Percentiles rank a stretch among this genome's conserved stretches.
These are phyloP conservation scores for Stegana nigrithorax DNA, from an alignment of 2,888 invertebrate genomes.

Conservation along the genomic window DNA sequence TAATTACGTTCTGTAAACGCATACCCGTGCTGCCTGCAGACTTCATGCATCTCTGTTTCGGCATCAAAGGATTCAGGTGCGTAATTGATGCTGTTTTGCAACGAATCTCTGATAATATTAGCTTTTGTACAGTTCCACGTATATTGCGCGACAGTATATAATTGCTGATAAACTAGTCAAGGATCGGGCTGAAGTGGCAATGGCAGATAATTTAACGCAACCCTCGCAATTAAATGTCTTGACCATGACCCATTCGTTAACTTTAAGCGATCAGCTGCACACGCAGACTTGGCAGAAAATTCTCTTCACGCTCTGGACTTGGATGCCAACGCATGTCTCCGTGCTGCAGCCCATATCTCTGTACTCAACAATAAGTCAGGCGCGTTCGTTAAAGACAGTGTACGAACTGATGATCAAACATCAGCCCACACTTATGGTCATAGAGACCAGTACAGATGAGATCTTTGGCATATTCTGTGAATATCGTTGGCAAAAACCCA, in stretches of 20 bases:
- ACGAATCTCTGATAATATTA: constrained; percentile 70
- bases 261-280: constrained; percentile 80
- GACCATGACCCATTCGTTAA: constrained; percentile 90
- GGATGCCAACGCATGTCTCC: constrained; percentile 1
- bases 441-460: constrained; percentile 4
- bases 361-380: not conserved
- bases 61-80: constrained; percentile 88
- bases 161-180: constrained; percentile 78
- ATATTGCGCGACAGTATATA: constrained; percentile 74
- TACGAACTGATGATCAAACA: not conserved
- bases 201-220: constrained; percentile 87
- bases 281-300: constrained; percentile 52
- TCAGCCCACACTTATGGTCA: not conserved
- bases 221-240: constrained; percentile 85
- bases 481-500: not conserved
- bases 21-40: constrained; percentile 86
- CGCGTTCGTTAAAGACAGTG: not conserved
- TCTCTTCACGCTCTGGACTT: constrained; percentile 21
- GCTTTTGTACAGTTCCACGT: not conserved
- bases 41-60: constrained; percentile 83
- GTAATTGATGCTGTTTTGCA: constrained; percentile 79
- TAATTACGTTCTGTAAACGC: constrained; percentile 84
- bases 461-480: not conserved
- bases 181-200: constrained; percentile 84
- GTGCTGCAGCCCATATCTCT: not conserved